Conservation (phyloP, 2,797 vertebrate genomes). For the Diceros bicornis region DNA sequence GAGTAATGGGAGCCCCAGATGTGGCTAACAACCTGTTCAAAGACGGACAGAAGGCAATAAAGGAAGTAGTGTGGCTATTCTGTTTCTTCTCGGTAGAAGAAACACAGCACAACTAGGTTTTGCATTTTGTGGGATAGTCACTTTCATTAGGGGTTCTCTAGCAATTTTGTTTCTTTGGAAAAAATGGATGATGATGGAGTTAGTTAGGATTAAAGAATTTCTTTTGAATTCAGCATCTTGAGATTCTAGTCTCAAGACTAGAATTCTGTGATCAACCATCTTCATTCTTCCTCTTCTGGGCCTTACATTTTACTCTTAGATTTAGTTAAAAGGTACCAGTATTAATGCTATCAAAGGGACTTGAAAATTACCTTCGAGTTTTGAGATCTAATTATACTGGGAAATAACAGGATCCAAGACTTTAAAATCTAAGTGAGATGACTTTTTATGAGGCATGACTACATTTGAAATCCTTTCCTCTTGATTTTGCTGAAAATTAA, state of each 20-base stretch:
- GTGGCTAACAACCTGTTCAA: conserved; percentile 72
- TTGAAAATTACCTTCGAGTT: conserved; percentile 72
- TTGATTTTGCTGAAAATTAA: conserved; percentile 69
- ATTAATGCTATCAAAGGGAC: conserved; percentile 61
- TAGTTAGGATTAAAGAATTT: conserved; percentile 56
- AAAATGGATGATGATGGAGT: conserved; percentile 67
- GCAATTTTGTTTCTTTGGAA: conserved; percentile 70
- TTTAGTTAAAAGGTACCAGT: conserved; percentile 68
- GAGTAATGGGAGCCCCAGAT: conserved; percentile 62
- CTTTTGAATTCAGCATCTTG: conserved; percentile 63
- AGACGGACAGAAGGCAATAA: conserved; percentile 57
- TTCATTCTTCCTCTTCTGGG: conserved; percentile 56
- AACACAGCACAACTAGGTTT: conserved; percentile 3
- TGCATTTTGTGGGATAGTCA: conserved; percentile 23
- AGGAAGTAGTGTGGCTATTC: conserved; percentile 39
- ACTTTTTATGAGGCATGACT: conserved; percentile 72
- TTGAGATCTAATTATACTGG: conserved; percentile 68
- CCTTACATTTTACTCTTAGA: conserved; percentile 66
- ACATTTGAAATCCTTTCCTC: conserved; percentile 67
- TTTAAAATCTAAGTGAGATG: conserved; percentile 66
- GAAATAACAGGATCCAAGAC: conserved; percentile 62
- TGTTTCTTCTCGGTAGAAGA: conserved; percentile 34
- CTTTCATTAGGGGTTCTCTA: conserved; percentile 67
- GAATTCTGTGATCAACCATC: conserved; percentile 69
- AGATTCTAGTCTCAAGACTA: conserved; percentile 44